These are phyloP conservation scores for Orchesella cincta DNA, from an alignment of 1,140 invertebrate genomes.

Conservation along the genomic window DNA sequence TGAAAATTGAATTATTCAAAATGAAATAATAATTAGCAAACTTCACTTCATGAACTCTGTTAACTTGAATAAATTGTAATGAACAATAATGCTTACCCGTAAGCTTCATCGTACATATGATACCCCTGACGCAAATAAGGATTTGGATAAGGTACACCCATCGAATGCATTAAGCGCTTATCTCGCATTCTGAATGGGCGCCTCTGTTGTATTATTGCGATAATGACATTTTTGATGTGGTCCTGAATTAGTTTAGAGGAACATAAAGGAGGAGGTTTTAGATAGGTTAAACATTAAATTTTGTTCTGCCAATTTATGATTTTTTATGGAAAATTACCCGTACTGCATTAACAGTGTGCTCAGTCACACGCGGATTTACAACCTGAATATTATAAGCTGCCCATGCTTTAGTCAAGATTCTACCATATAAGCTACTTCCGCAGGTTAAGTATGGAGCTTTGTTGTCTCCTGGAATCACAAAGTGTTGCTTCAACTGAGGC, in stretches of 20 bases:
- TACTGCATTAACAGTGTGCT: background rate
- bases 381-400: background rate
- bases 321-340: background rate
- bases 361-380: background rate
- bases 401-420: conserved; percentile 12
- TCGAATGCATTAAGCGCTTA: conserved; percentile 4
- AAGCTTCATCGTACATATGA: conserved; percentile 16
- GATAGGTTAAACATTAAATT: background rate
- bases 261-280: background rate
- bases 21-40: background rate
- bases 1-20: background rate
- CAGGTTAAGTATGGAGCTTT: conserved; percentile 2
- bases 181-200: conserved; percentile 28
- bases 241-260: background rate
- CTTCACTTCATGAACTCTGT: background rate
- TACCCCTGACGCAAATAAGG: conserved; percentile 24
- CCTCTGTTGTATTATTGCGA: background rate
- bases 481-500: conserved; percentile 18
- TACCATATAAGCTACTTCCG: background rate
- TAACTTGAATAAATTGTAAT: background rate
- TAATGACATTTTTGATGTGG: conserved; percentile 14
- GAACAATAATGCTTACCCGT: background rate
- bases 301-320: background rate
- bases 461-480: background rate
- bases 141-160: conserved; percentile 25